Evolutionary conservation across 2,113 vertebrate genomes (phyloP).

Genomic region (Cebidichthys violaceus): DNA sequence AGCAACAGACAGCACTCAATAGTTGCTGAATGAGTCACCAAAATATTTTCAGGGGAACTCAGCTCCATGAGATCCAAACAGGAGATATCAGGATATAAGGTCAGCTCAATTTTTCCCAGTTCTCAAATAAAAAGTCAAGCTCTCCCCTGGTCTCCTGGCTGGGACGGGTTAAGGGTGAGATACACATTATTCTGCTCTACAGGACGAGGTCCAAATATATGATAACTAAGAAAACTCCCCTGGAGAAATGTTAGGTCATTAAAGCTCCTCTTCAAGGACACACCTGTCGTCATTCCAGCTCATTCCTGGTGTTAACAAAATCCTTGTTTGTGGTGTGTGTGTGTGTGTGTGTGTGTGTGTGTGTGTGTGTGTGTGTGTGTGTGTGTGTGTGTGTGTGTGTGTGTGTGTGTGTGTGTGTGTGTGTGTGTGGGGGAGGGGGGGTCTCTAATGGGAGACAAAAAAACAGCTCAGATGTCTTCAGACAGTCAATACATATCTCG

Average conservation of each 20-base stretch:
- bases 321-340: no score
- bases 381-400: no score
- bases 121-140: slow-evolving; percentile 47
- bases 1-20: slow-evolving; percentile 16
- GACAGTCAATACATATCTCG: not conserved
- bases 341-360: no score
- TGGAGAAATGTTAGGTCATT: not conserved
- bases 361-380: no score
- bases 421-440: no score
- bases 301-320: no score
- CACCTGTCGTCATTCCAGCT: no score
- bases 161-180: not conserved
- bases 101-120: slow-evolving; percentile 37
- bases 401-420: no score
- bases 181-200: not conserved
- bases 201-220: not conserved
- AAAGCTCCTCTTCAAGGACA: not conserved
- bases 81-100: slow-evolving; percentile 41
- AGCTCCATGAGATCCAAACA: slow-evolving; percentile 27
- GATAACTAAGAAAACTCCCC: not conserved
- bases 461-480: no score
- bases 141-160: slow-evolving; percentile 3
- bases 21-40: slow-evolving; percentile 47
- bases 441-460: no score
- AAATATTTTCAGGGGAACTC: slow-evolving; percentile 41